These are phyloP conservation scores for Polylopha cassiicola DNA, from an alignment of 2,888 invertebrate genomes.

Conservation along the genomic window DNA sequence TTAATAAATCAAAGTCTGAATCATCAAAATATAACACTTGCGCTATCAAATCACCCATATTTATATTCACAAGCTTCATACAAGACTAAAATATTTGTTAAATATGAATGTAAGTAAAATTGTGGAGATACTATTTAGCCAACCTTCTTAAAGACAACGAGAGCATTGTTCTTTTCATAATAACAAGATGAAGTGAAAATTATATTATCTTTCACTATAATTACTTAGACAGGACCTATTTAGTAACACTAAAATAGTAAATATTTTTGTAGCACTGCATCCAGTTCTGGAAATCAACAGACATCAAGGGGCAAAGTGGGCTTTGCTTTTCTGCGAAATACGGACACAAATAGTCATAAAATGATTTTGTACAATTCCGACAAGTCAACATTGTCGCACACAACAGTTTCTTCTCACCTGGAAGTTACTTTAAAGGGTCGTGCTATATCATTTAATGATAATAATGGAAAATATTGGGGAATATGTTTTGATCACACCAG, in stretches of 20 bases:
- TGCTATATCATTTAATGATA: conserved; percentile 58
- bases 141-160: too few relatives aligned
- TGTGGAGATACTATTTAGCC: too few relatives aligned
- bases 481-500: conserved; percentile 48
- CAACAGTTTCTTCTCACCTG: conserved; percentile 40
- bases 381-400: conserved; percentile 55
- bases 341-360: conserved; percentile 42
- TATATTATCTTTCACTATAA: too few relatives aligned
- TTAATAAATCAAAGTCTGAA: too few relatives aligned
- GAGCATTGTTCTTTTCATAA: too few relatives aligned
- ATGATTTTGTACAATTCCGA: conserved; percentile 60
- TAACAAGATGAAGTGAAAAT: too few relatives aligned
- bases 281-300: conserved; percentile 52
- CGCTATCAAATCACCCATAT: too few relatives aligned
- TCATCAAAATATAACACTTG: too few relatives aligned
- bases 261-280: conserved; percentile 27
- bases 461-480: conserved; percentile 56
- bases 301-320: conserved; percentile 56
- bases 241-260: not conserved
- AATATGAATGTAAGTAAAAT: too few relatives aligned
- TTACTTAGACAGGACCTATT: too few relatives aligned
- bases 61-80: too few relatives aligned
- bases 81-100: too few relatives aligned
- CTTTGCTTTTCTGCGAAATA: conserved; percentile 56
- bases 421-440: conserved; percentile 49